Base-by-base conservation (phyloP, 2,888 invertebrate genomes). In the Malachius bipustulatus region DNA sequence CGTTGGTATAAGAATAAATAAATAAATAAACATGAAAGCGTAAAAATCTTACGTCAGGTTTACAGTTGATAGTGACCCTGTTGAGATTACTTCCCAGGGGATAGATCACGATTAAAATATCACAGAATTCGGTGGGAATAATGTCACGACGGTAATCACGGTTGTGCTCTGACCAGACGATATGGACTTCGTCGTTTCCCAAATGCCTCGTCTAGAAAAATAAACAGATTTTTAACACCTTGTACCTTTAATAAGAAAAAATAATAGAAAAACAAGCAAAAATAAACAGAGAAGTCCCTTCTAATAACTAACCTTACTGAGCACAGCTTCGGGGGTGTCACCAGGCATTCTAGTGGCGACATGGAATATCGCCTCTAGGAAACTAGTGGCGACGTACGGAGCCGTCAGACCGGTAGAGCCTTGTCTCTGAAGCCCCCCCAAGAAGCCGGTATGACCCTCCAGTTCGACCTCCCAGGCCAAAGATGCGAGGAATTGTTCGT, bases 101-200 rank as follows among this genome's bases (percentile, higher is more conserved):
- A 68, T 98, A 97, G 52, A 99, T 84, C 30, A 83, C 87, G 55
- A 98, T 90, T 41, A 98, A 75, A 43, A 98, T 90, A 69, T 98
- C 98, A 62, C 96, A 97, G 71, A 98, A 98, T 67, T 98, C 96
- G 8, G 98, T 98, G 35, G 97, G 94, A 57, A 99, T 82, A 50
- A 96, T 94, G 56, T 93, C 93, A 37, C 96, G 76, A 39, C 93
- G 75, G 69, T 98, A 98, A 56, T 94, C 90, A 42, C 94, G 74
- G 63, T 75, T 76, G 64, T 98, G 94, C 58, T 99, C 98, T 33
- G 93, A 94, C 98, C 98, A 98, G 16, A 99, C 93, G 44, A 98
- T 91, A 60, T 97, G 97, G 38, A 98, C 89, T 63, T 97, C 96
- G 63, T 97, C 96, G 64, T 97, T 97, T 30, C 96, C 96, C 44